Evolutionary conservation across 2,113 vertebrate species (phyloP).

Genomic region (Corydoras maculifer): DNA sequence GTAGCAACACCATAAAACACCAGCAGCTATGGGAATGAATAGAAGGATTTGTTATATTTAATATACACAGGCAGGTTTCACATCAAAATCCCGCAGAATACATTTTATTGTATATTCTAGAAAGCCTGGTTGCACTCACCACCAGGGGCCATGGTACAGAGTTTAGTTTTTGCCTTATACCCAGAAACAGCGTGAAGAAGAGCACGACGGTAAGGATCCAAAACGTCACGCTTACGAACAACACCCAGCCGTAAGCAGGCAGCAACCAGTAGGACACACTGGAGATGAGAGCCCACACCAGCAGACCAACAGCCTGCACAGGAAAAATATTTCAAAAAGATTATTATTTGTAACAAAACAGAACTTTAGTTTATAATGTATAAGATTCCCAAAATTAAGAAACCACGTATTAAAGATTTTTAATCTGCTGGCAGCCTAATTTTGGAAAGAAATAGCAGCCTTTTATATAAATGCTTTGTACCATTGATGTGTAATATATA

Average conservation of each 20-base stretch:
- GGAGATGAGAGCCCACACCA: conserved; percentile 84
- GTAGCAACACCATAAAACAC: conserved; percentile 63
- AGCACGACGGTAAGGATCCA: conserved; percentile 81
- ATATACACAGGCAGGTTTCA: background rate
- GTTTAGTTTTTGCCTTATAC: conserved; percentile 57
- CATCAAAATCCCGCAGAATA: background rate
- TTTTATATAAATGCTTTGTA: no score
- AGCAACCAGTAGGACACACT: conserved; percentile 44
- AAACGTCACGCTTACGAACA: conserved; percentile 84
- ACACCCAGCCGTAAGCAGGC: conserved; percentile 76
- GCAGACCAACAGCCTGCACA: conserved; percentile 72
- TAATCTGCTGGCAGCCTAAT: no score
- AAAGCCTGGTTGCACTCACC: conserved; percentile 59
- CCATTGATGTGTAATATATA: no score
- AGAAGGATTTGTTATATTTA: background rate
- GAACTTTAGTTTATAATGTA: no score
- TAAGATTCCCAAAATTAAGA: no score
- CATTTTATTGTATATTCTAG: background rate
- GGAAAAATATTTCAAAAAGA: background rate
- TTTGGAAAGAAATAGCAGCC: no score
- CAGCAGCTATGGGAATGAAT: conserved; percentile 67
- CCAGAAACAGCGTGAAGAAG: conserved; percentile 69
- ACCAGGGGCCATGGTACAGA: conserved; percentile 75
- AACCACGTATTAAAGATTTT: no score
- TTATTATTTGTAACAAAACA: background rate